phyloP scores from a whole-genome alignment of 53 echinoderm and acorn worm genomes.

The Crossaster papposus region DNA sequence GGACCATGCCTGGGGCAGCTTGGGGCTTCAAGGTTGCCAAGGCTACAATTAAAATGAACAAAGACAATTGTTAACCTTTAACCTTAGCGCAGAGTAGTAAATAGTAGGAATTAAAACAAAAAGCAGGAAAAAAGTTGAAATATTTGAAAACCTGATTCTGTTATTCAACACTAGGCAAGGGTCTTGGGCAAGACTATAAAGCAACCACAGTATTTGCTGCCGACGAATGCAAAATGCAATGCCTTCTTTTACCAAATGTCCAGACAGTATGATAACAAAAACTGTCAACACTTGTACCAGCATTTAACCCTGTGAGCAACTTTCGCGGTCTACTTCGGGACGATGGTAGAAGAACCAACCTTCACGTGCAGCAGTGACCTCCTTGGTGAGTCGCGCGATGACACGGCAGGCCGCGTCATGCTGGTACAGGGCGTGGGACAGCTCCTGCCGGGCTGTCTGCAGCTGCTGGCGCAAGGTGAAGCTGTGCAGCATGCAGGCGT shows the following conservation, averaged over 20 bases:
- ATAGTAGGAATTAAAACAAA: not conserved
- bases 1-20: slow-evolving; percentile 94
- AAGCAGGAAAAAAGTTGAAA: not conserved
- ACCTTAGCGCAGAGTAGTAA: not conserved
- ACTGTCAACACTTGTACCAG: not conserved
- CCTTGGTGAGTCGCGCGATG: slow-evolving; percentile 94
- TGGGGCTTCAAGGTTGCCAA: slow-evolving; percentile 99
- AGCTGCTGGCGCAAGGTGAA: slow-evolving; percentile 97
- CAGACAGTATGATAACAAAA: no score
- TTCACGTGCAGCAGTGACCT: slow-evolving; percentile 98
- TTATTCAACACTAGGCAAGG: no score
- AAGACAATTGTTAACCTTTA: not conserved
- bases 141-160: no score
- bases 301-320: not conserved
- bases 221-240: no score
- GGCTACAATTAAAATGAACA: slow-evolving; percentile 64
- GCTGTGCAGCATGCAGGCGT: slow-evolving; percentile 99
- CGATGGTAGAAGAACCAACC: slow-evolving; percentile 50
- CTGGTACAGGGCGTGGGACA: slow-evolving; percentile 99
- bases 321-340: not conserved
- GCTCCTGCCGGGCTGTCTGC: slow-evolving; percentile 96
- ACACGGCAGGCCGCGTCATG: slow-evolving; percentile 99
- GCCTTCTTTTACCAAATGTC: no score
- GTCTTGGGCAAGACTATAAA: no score
- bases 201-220: no score